Base-by-base conservation (phyloP, 1,140 invertebrate species). In the Drosophila pseudoananassae region DNA sequence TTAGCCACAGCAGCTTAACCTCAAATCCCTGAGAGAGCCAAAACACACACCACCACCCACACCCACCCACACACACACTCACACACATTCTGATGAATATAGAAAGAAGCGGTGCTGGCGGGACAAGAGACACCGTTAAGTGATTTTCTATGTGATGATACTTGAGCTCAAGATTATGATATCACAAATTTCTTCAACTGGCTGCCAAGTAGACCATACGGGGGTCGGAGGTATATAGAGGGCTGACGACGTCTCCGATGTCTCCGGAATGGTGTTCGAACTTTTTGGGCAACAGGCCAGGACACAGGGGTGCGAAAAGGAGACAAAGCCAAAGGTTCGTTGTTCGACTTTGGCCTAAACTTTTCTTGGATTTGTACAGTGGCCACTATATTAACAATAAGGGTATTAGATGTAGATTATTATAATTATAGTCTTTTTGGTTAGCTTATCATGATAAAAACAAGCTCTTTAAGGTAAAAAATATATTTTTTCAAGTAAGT, bases 81-180 rank as follows among this genome's bases (percentile, higher is more conserved):
- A n/a, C 17, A 54, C 14, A 33, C 17, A 17, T 31, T 3, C 40
- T 29, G 15, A 47, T 10, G 45, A 31, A 25, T 8, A 43, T n/a
- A 52, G 17, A 36, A 27, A 23, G 27, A 15, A 12, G 52, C 40
- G 10, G 9, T 23, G 8, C 29, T 20, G 40, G 46, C 70, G 8
- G 51, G 59, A 63, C 38, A 52, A 60, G 49, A 79, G 81, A 87
- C 70, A 76, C 72, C 78, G 83, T 88, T 88, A 88, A 88, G 83
- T 88, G 83, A 88, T 88, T 88, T 88, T 88, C 83, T 88, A 88
- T 88, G 83, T 88, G 83, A 88, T 87, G 83, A 88, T 88, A 88
- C 83, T 88, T 88, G 83, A 88, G 83, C 78, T 83, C 71, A 63
- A 88, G 83, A 88, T 88, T 88, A 88, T 88, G 83, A 88, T 88